phyloP scores from a whole-genome alignment of 2,888 invertebrate species.

The Melikaiella ostensackeni region DNA sequence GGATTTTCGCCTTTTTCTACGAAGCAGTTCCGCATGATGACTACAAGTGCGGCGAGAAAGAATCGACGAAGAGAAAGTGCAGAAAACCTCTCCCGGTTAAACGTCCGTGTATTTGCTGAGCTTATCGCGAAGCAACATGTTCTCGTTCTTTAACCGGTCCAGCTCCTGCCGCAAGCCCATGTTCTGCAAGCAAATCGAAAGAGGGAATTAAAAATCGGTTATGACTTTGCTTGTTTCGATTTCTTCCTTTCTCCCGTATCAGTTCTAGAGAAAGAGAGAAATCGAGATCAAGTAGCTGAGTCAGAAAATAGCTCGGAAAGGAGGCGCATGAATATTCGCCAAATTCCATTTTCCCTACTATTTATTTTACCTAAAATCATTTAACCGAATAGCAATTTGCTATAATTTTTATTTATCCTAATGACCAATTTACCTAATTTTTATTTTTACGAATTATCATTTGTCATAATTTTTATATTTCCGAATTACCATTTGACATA shows the following conservation, averaged over 20 bases:
- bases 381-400: too few relatives aligned
- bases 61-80: constrained; percentile 52
- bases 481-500: too few relatives aligned
- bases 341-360: too few relatives aligned
- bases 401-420: too few relatives aligned
- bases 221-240: constrained; percentile 10
- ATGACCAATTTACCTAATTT: too few relatives aligned
- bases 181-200: constrained; percentile 81
- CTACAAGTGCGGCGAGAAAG: constrained; percentile 39
- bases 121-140: constrained; percentile 92
- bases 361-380: too few relatives aligned
- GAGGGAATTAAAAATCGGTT: constrained; percentile 41
- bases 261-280: constrained; percentile 38
- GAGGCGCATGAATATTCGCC: too few relatives aligned
- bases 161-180: constrained; percentile 93
- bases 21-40: constrained; percentile 18
- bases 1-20: constrained; percentile 32
- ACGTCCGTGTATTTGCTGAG: constrained; percentile 93
- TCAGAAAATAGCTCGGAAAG: neutral
- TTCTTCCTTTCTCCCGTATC: constrained; percentile 5
- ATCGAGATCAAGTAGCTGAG: neutral
- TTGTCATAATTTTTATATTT: too few relatives aligned
- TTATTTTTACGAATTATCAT: too few relatives aligned
- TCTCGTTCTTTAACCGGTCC: constrained; percentile 94
- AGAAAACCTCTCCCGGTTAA: constrained; percentile 77